Conservation (phyloP, 2,797 vertebrate genomes). For the Vespertilio murinus region DNA sequence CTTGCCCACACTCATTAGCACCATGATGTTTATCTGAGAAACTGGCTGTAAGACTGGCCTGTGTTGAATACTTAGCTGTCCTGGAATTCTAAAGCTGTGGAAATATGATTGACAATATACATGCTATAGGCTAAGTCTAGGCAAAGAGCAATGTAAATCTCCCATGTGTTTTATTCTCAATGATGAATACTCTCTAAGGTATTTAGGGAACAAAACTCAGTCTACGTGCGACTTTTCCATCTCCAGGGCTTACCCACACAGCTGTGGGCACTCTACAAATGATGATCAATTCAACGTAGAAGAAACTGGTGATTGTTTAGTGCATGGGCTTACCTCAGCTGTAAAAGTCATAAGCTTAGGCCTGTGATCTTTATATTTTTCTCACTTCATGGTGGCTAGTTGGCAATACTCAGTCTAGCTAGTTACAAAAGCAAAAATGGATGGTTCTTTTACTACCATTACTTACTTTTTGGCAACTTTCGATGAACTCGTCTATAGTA, state of each 20-base stretch:
- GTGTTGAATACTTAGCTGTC: not conserved
- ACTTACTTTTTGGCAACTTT: conserved; percentile 99
- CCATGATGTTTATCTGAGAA: not conserved
- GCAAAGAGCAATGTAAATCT: not conserved
- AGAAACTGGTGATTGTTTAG: not conserved
- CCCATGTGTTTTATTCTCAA: not conserved
- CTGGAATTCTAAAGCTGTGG: not conserved
- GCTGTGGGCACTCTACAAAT: no score
- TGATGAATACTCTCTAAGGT: not conserved
- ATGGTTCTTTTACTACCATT: not conserved
- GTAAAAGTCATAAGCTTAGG: not conserved
- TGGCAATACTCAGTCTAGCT: not conserved
- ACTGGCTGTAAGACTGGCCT: not conserved
- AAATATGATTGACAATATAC: not conserved
- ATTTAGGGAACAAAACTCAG: not conserved
- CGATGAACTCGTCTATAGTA: conserved; percentile 99
- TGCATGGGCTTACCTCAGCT: not conserved
- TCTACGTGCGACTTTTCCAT: fast-evolving
- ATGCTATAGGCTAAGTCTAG: not conserved
- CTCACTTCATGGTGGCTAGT: not conserved
- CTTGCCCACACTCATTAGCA: not conserved
- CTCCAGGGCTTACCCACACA: not conserved
- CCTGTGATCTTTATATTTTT: not conserved
- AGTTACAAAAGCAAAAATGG: not conserved
- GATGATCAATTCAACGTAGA: not conserved